Evolutionary conservation across 2,888 invertebrate genomes (phyloP).

Genomic region (Chymomyza procnemis): DNA sequence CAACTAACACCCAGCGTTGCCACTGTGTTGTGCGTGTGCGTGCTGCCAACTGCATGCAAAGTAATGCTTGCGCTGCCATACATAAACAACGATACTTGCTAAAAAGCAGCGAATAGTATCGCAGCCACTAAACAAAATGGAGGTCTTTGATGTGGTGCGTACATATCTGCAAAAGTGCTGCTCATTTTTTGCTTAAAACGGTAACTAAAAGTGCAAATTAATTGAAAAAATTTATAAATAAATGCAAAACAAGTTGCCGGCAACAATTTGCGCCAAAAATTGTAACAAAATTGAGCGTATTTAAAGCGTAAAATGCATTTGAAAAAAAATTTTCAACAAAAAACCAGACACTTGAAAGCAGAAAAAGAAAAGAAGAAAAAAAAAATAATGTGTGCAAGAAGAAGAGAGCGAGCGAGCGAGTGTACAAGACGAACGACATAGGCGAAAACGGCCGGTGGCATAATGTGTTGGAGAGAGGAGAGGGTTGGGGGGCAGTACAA

Average conservation of each 20-base stretch:
- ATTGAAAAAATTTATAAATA: slow-evolving; percentile 60
- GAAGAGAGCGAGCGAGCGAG: slow-evolving; percentile 53
- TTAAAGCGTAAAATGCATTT: slow-evolving; percentile 65
- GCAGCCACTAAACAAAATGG: slow-evolving; percentile 78
- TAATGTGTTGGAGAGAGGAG: no score
- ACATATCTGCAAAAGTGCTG: slow-evolving; percentile 77
- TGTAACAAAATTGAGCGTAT: slow-evolving; percentile 51
- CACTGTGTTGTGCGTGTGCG: background rate
- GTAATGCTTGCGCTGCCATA: background rate
- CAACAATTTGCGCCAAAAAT: slow-evolving; percentile 55
- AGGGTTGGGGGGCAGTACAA: background rate
- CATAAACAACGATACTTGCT: background rate
- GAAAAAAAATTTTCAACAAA: slow-evolving; percentile 62
- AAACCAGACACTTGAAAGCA: slow-evolving; percentile 60
- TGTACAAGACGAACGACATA: slow-evolving; percentile 46
- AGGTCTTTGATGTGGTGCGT: slow-evolving; percentile 79
- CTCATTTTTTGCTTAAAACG: slow-evolving; percentile 76
- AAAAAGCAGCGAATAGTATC: slow-evolving; percentile 1
- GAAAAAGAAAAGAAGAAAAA: no score
- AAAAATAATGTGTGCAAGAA: slow-evolving; percentile 73
- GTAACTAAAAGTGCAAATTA: slow-evolving; percentile 72
- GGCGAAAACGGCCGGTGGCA: slow-evolving; percentile 45
- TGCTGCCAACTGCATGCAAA: background rate
- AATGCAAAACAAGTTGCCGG: slow-evolving; percentile 50
- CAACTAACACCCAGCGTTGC: background rate